These are phyloP conservation scores for Drosophila limbata DNA, from an alignment of 2,888 invertebrate genomes.

Conservation along the genomic window DNA sequence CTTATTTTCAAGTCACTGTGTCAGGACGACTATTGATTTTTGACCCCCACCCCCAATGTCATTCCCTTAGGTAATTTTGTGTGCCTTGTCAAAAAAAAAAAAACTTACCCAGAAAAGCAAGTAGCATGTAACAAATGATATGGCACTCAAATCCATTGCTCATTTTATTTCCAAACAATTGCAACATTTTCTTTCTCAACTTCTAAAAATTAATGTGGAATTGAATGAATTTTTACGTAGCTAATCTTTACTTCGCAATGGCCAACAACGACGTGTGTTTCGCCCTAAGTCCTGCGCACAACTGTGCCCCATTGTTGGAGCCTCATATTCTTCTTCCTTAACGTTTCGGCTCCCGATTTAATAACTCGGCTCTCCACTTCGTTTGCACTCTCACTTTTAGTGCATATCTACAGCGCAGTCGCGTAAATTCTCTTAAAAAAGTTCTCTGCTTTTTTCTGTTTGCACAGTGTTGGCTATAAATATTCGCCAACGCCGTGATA, in stretches of 20 bases:
- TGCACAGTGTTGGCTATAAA: constrained; percentile 1
- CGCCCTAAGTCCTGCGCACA: constrained; percentile 68
- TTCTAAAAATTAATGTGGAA: constrained; percentile 2
- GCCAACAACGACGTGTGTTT: constrained; percentile 57
- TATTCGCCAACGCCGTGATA: neutral
- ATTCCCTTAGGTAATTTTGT: constrained; percentile 3
- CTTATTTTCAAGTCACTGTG: constrained; percentile 49
- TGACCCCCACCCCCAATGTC: constrained; percentile 1
- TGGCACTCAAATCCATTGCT: constrained; percentile 20
- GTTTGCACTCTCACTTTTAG: constrained; percentile 41
- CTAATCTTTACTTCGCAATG: neutral
- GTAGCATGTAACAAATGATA: constrained; percentile 37
- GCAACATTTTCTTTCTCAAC: constrained; percentile 31
- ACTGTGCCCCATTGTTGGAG: constrained; percentile 48
- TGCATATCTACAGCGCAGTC: constrained; percentile 35
- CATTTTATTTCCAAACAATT: constrained; percentile 19
- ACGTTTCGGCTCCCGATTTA: constrained; percentile 12
- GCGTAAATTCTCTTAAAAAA: constrained; percentile 12
- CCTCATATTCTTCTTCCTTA: constrained; percentile 3
- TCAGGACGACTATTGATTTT: constrained; percentile 66
- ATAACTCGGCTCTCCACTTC: constrained; percentile 6
- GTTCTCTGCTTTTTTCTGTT: neutral
- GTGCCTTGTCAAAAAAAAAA: neutral
- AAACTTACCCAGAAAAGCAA: constrained; percentile 54
- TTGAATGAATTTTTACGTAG: constrained; percentile 18